A percentile compares a stretch with the other conserved stretches of the same genome.
phyloP scores from a whole-genome alignment of 2,797 vertebrate species.

The Urosaurus nigricauda region DNA sequence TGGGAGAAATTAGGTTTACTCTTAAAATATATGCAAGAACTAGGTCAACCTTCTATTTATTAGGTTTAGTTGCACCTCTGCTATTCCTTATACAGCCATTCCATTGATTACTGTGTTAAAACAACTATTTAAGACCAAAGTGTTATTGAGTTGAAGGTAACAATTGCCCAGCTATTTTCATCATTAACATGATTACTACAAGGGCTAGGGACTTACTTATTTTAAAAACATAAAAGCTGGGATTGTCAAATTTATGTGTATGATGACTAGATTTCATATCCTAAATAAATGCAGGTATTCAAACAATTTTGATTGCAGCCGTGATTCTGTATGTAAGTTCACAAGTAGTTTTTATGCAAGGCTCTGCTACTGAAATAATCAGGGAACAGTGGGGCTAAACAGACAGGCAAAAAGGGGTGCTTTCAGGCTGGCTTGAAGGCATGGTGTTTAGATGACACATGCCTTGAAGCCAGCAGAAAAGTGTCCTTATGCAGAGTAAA shows the following conservation, averaged over 20 bases:
- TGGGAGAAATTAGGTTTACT: not conserved
- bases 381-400: too few relatives aligned
- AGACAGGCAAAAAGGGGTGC: too few relatives aligned
- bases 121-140: not conserved
- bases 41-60: not conserved
- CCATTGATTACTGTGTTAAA: not conserved
- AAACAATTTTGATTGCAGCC: not conserved
- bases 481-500: too few relatives aligned
- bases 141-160: not conserved
- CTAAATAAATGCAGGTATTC: not conserved
- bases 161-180: not conserved
- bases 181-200: not conserved
- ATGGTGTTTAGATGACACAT: too few relatives aligned
- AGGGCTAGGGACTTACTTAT: too few relatives aligned
- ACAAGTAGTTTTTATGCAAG: not conserved
- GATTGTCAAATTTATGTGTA: not conserved
- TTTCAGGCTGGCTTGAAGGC: too few relatives aligned
- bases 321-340: not conserved
- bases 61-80: not conserved
- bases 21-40: too few relatives aligned
- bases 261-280: not conserved
- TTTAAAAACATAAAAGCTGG: not conserved
- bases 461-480: too few relatives aligned
- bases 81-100: not conserved
- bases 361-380: not conserved